Evolutionary conservation across 2,888 invertebrate species (phyloP), one percentile per base, ranked within the genome.

Genomic region (Asteroscopus sphinx): DNA sequence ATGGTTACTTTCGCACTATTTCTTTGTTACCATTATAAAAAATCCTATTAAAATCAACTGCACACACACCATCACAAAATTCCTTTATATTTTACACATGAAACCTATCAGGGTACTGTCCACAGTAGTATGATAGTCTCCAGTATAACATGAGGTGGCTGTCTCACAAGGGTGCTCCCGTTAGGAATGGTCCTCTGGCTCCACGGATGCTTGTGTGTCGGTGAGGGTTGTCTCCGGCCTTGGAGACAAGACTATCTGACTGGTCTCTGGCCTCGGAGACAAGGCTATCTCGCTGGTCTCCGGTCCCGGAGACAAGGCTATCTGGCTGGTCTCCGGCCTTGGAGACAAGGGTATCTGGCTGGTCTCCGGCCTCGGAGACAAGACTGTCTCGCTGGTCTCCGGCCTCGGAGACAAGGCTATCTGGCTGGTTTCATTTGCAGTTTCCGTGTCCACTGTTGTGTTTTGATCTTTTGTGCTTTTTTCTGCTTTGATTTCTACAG

Each of bases 131-230:
- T 56, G 49, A 60, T 63, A 54, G 49, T 70, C 63, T 72, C 35
- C 21, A 64, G 42, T 68, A 66, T 52, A 65, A 68, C 59, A 68
- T 39, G 54, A 49, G 32, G 55, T 52, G 39, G 35, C 41, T 37
- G 60, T 39, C 16, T 12, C 47, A 46, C 36, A 33, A 15, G 42
- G 41, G 26, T 9, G 51, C 41, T 45, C 51, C 59, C 55, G 80
- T 80, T 81, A 81, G 77, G 85, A 82, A 79, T 82, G 78, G 55
- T 77, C 60, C 33, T 65, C 48, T 6, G 39, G 26, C 8, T 48
- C 51, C 5, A 15, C 9, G 7, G 66, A 32, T 7, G 30, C 32
- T 39, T 54, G 65, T 35, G 58, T 42, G 45, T 59, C 54, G 3
- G 44, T 42, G 11, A 59, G 45, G 15, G 48, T 73, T 0, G 66